Conservation (phyloP, 2,113 vertebrate genomes). For the Bambusicola thoracicus region DNA sequence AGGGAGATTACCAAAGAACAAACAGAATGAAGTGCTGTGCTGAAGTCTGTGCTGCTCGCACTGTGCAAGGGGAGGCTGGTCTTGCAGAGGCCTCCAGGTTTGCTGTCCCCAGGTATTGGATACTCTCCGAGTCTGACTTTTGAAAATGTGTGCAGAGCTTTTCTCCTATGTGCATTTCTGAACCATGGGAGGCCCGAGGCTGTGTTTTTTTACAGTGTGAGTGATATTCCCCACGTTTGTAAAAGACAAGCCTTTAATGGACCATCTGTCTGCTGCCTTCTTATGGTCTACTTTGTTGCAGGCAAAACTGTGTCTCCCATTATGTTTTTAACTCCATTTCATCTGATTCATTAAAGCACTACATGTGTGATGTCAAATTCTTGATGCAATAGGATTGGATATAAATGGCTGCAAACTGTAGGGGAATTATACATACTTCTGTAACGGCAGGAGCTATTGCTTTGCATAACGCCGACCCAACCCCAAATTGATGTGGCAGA, state of each 20-base stretch:
- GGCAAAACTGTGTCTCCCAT: background rate
- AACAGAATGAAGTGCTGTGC: background rate
- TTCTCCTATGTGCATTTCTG: background rate
- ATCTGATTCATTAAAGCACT: background rate
- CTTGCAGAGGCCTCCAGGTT: background rate
- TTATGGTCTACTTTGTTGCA: background rate
- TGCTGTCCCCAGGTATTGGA: background rate
- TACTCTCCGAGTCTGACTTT: background rate
- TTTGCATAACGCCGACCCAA: constrained; percentile 18
- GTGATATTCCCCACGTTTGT: background rate
- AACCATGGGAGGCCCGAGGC: background rate
- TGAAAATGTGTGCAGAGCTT: background rate
- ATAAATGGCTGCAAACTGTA: background rate
- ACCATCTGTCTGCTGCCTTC: constrained; percentile 42
- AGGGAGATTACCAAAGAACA: background rate
- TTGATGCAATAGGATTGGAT: background rate
- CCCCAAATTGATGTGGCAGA: constrained; percentile 55
- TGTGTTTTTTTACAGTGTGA: background rate
- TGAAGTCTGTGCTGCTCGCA: background rate
- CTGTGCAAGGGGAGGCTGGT: background rate
- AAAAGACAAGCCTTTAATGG: constrained; percentile 7
- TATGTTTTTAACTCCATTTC: background rate
- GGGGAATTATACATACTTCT: constrained; percentile 9
- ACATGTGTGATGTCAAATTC: background rate
- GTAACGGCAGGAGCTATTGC: background rate